Percentiles rank a stretch among this genome's conserved stretches.
phyloP scores from a whole-genome alignment of 2,888 invertebrate species.

The Encarsia formosa region DNA sequence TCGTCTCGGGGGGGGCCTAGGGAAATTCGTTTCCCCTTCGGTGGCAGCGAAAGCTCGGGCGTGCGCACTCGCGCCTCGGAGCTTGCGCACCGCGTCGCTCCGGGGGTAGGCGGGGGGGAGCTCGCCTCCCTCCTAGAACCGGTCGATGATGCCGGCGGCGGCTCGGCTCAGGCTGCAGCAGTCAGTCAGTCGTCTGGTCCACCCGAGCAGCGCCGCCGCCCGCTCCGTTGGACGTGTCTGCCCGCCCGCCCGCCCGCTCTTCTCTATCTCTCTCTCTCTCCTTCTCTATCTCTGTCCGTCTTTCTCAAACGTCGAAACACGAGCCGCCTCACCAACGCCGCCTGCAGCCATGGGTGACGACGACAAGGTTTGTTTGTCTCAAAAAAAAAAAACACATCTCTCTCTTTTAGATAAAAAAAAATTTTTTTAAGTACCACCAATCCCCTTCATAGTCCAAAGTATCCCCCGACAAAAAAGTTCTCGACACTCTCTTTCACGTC shows the following conservation, averaged over 20 bases:
- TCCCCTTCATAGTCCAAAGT: no score
- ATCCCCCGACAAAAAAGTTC: no score
- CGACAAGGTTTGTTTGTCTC: constrained; percentile 49
- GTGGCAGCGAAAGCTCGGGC: constrained; percentile 11
- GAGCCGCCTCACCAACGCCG: constrained; percentile 54
- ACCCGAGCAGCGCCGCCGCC: constrained; percentile 62
- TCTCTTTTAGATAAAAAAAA: no score
- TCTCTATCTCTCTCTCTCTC: no score
- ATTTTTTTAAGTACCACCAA: no score
- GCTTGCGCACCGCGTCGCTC: constrained; percentile 25
- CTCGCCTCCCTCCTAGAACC: constrained; percentile 53
- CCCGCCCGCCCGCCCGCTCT: no score
- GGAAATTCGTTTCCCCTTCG: no score
- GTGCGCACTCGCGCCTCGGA: constrained; percentile 28
- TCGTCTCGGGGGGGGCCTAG: neutral
- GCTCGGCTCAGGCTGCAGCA: constrained; percentile 37
- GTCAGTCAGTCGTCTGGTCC: constrained; percentile 62
- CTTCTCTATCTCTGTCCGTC: no score
- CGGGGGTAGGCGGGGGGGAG: constrained; percentile 14
- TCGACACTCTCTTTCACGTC: no score
- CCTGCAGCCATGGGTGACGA: constrained; percentile 47
- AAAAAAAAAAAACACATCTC: no score
- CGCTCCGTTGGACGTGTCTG: no score
- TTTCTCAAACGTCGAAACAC: constrained; percentile 54
- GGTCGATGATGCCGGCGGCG: constrained; percentile 55